Base-by-base conservation (phyloP, 2,113 vertebrate genomes). In the Hemiscyllium ocellatum region DNA sequence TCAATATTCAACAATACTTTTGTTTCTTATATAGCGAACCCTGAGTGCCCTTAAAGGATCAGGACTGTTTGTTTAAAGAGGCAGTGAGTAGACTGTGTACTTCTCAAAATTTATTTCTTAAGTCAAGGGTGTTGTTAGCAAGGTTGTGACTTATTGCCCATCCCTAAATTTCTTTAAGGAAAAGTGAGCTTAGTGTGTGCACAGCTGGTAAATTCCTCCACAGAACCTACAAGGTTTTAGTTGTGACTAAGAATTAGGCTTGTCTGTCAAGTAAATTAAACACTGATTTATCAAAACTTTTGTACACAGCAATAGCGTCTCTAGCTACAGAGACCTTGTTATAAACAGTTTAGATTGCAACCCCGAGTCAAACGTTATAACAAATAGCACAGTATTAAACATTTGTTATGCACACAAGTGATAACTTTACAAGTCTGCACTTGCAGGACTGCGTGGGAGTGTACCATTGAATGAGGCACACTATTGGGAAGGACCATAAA, bases 391-490 rank as follows among this genome's bases (percentile, higher is more conserved):
- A 61, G 52, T 61, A 90, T 61, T 90, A 61, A 90, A 61, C 52
- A 66, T 66, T 33, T 68, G n/a, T 66, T 93, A 61, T 65, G 61
- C 33, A 61, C 47, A 87, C 29, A 87, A 87, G 50, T 47, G 42
- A 50, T 87, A 87, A 52, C 76, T 80, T 80, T 33, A 47, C 89
- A 93, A 66, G 89, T 93, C 56, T 42, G n/a, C n/a, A 93, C 89
- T 93, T 2, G 89, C 56, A 37, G 89, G 61, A 33, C 29, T 17
- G 33, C 15, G 17, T 68, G n/a, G 61, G 61, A 68, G 33, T n/a
- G 19, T 66, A n/a, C 89, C 37, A 17, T 17, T 93, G 65, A 61
- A 61, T 3, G 61, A 93, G 89, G 89, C 89, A 66, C 33, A n/a
- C 61, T 17, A 50, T n/a, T 66, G 7, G 87, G 52, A 61, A 6